These are phyloP conservation scores for Drosophila albomicans DNA, from an alignment of 1,140 invertebrate genomes.

Conservation along the genomic window DNA sequence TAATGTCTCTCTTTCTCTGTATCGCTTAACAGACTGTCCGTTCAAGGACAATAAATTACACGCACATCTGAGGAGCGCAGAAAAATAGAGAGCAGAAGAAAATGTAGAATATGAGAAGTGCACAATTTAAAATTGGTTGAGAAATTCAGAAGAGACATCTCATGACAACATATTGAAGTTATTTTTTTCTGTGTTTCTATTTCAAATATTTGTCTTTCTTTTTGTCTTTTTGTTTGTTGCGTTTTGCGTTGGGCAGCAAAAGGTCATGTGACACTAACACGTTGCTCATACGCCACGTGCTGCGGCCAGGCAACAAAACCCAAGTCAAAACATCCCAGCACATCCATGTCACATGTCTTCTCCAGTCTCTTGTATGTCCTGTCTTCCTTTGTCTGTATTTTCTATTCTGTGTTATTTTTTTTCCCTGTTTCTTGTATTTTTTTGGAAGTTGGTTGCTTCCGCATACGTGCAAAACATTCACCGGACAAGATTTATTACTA, in stretches of 20 bases:
- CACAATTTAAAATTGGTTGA: constrained; percentile 42
- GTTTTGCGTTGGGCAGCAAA: constrained; percentile 29
- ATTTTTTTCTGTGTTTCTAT: constrained; percentile 44
- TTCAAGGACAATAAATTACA: constrained; percentile 64
- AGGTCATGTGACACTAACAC: constrained; percentile 49
- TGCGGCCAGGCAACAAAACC: constrained; percentile 24
- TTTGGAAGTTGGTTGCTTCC: constrained; percentile 32
- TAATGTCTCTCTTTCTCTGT: constrained; percentile 5
- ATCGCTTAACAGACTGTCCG: constrained; percentile 24
- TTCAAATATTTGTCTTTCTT: constrained; percentile 51
- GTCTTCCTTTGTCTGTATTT: constrained; percentile 37
- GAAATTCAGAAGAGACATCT: constrained; percentile 9
- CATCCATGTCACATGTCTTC: constrained; percentile 41
- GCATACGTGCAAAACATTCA: constrained; percentile 65
- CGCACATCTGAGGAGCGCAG: constrained; percentile 17
- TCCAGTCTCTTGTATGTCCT: constrained; percentile 24
- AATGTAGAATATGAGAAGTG: constrained; percentile 38
- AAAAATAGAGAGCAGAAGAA: background rate
- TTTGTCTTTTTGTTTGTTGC: constrained; percentile 16
- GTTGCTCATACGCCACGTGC: constrained; percentile 47
- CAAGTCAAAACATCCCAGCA: constrained; percentile 24
- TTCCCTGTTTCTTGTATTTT: background rate
- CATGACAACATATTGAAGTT: constrained; percentile 44
- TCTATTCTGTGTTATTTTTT: constrained; percentile 15
- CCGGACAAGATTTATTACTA: constrained; percentile 69